Conservation (phyloP, 1,140 invertebrate species). For the Drosophila lacertosa region DNA sequence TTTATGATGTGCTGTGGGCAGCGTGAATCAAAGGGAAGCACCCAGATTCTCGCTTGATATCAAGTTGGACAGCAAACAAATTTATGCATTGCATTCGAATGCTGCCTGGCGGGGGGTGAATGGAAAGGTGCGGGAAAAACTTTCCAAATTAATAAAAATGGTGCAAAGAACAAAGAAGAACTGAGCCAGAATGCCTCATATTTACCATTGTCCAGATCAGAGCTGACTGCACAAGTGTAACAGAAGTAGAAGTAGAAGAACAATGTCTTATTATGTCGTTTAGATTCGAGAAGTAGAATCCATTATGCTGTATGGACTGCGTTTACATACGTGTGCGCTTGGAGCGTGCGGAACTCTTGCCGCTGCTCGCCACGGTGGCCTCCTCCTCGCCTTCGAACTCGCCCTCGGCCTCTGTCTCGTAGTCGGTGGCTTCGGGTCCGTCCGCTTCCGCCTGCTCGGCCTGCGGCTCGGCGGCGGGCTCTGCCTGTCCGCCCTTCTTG, state of each 20-base stretch:
- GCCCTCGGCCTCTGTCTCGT: slow-evolving; percentile 52
- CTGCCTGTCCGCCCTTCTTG: slow-evolving; percentile 68
- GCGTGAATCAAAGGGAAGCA: slow-evolving; percentile 55
- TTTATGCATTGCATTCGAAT: slow-evolving; percentile 62
- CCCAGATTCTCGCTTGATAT: slow-evolving; percentile 76
- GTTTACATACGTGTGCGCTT: slow-evolving; percentile 52
- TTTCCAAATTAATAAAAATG: slow-evolving; percentile 78
- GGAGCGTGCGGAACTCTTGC: slow-evolving; percentile 63
- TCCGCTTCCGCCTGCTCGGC: slow-evolving; percentile 36
- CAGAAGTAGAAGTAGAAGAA: slow-evolving; percentile 14
- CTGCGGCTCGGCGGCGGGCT: slow-evolving; percentile 19
- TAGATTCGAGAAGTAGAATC: not conserved
- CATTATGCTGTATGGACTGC: not conserved
- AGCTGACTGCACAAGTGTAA: slow-evolving; percentile 60
- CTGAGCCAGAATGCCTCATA: slow-evolving; percentile 35
- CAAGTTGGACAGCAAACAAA: slow-evolving; percentile 67
- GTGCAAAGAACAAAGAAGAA: slow-evolving; percentile 48
- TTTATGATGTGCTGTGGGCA: slow-evolving; percentile 74
- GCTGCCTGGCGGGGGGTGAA: not conserved
- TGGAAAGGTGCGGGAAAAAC: slow-evolving; percentile 37
- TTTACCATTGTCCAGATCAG: slow-evolving; percentile 75
- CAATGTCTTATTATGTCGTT: slow-evolving; percentile 15
- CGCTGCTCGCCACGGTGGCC: slow-evolving; percentile 55
- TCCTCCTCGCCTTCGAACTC: slow-evolving; percentile 53
- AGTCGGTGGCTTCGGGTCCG: slow-evolving; percentile 44